Evolutionary conservation across 2,888 invertebrate genomes (phyloP), one percentile per base, ranked within the genome.

Genomic region (Phasia obesa): DNA sequence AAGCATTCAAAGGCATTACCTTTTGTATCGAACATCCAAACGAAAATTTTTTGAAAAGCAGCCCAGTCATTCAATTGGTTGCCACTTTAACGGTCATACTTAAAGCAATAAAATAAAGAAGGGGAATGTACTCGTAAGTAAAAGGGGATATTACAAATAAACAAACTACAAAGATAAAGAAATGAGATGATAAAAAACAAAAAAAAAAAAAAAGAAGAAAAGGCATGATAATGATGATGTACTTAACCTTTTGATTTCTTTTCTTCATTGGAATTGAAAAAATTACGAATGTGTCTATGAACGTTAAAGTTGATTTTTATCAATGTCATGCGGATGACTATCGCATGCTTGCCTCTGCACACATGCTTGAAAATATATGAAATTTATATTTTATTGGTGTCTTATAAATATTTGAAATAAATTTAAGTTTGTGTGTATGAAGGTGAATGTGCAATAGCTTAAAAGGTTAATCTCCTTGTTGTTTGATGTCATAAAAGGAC

Each of bases 191-290:
- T 51, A 31, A 55, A n/a, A n/a, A n/a, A 49, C 9, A 51, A 13
- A 71, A 19, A 17, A 73, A 59, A 59, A n/a, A n/a, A 25, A n/a
- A 11, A 42, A 42, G 4, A 47, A 17, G 65, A 13, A n/a, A n/a
- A 71, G 64, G 31, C 31, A 65, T 77, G 70, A 70, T 70, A 59
- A 69, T 74, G 49, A 70, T 51, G 42, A n/a, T 42, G 42, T 60
- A 73, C 81, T 78, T 71, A 81, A 77, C 77, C 74, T 75, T 75
- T 74, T 65, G 60, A 35, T 67, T 70, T 53, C 55, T 55, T 67
- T 49, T 55, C 55, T 69, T 73, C 69, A 73, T 74, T 77, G 69
- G n/a, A n/a, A 65, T 71, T 59, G 62, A 21, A 38, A 42, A 21
- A 57, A 15, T 38, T 44, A 38, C 57, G 38, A 57, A 64, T 69